phyloP scores from a whole-genome alignment of 2,888 invertebrate species.

The Antheraea assamensis region DNA sequence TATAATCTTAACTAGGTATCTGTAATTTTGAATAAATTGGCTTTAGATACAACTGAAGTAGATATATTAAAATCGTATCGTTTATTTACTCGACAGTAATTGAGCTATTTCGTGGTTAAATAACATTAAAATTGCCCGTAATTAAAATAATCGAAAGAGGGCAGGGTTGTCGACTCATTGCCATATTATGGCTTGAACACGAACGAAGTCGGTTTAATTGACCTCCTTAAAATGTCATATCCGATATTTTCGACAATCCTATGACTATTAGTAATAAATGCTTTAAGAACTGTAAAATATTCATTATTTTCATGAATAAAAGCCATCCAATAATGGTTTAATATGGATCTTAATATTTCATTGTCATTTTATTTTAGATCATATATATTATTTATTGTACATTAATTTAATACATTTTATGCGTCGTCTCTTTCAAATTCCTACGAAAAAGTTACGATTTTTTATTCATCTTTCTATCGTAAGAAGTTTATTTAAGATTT shows the following conservation, averaged over 20 bases:
- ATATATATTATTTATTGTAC: background rate
- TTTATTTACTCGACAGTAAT: background rate
- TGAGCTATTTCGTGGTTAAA: background rate
- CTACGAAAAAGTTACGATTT: background rate
- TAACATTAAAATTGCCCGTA: background rate
- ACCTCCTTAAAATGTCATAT: conserved; percentile 18
- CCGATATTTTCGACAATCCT: conserved; percentile 14
- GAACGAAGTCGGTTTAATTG: conserved; percentile 15
- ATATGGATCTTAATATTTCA: background rate
- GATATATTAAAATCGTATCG: background rate
- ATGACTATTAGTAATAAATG: background rate
- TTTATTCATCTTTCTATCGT: background rate
- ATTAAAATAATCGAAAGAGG: conserved; percentile 20
- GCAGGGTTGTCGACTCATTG: conserved; percentile 19
- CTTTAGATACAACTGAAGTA: background rate
- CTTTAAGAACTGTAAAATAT: background rate
- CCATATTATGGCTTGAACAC: conserved; percentile 7
- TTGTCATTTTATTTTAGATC: background rate
- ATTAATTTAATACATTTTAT: background rate
- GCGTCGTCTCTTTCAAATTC: background rate
- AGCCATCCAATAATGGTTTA: background rate
- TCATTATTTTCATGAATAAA: background rate
- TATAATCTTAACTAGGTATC: background rate
- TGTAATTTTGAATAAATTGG: background rate
- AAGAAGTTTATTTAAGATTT: too few relatives aligned